phyloP scores from a whole-genome alignment of 2,113 vertebrate genomes.

The Antennarius striatus region DNA sequence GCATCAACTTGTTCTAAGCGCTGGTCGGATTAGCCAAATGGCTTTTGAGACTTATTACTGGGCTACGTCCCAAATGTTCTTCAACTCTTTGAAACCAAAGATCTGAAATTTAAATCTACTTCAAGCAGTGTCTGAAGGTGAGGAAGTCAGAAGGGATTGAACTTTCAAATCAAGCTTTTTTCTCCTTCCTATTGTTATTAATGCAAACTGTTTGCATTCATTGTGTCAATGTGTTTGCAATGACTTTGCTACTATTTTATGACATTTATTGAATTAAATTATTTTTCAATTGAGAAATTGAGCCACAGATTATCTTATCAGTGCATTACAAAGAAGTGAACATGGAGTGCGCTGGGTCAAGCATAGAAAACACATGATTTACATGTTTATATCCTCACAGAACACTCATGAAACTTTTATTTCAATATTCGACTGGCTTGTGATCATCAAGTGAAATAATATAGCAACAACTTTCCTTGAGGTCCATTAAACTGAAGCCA shows the following conservation, averaged over 20 bases:
- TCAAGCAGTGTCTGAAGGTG: not conserved
- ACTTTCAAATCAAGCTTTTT: not conserved
- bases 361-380: too few species aligned
- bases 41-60: not conserved
- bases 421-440: slow-evolving; percentile 1
- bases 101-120: not conserved
- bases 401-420: too few species aligned
- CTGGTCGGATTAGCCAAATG: not conserved
- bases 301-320: too few species aligned
- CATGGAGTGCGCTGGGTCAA: too few species aligned
- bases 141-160: not conserved
- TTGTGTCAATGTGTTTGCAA: too few species aligned
- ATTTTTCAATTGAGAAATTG: too few species aligned
- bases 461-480: not conserved
- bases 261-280: too few species aligned
- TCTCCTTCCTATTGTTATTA: not conserved
- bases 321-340: too few species aligned
- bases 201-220: too few species aligned
- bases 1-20: not conserved
- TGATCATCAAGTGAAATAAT: slow-evolving; percentile 21
- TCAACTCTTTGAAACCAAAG: not conserved
- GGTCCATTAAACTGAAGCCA: too few species aligned
- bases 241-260: too few species aligned
- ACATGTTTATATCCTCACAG: too few species aligned
- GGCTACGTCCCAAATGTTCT: not conserved